These are phyloP conservation scores for Melolontha melolontha DNA, from an alignment of 2,888 invertebrate genomes.

Conservation along the genomic window DNA sequence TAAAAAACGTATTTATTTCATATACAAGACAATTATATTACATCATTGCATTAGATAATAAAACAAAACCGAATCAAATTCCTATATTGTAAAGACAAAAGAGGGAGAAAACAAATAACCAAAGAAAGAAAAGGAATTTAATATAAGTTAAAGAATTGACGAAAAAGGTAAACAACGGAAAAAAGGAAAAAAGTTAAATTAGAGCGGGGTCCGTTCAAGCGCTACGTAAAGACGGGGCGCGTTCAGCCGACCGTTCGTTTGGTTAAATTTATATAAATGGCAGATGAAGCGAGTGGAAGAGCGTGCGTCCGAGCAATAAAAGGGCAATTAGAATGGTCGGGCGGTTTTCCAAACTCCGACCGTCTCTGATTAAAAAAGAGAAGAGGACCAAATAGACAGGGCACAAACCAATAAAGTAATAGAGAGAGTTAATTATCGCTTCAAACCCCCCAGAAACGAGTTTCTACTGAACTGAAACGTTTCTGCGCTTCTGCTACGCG, in stretches of 20 bases:
- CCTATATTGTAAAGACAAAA: not conserved
- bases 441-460: conserved; percentile 27
- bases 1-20: no score
- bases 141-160: conserved; percentile 46
- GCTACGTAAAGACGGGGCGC: conserved; percentile 47
- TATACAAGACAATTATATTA: no score
- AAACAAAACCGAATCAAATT: not conserved
- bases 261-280: conserved; percentile 60
- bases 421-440: conserved; percentile 64
- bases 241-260: conserved; percentile 61
- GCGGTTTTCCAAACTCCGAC: conserved; percentile 61
- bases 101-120: conserved; percentile 19
- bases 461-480: conserved; percentile 27
- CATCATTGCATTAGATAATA: no score
- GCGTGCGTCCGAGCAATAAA: conserved; percentile 61
- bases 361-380: conserved; percentile 66
- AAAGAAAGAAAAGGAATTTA: conserved; percentile 41
- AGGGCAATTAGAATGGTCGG: conserved; percentile 65
- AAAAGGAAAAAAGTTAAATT: conserved; percentile 58
- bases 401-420: conserved; percentile 66
- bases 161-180: conserved; percentile 45
- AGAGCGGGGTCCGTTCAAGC: conserved; percentile 46
- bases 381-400: conserved; percentile 64
- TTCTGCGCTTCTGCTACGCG: conserved; percentile 11
- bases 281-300: conserved; percentile 61